Evolutionary conservation across 2,797 vertebrate genomes (phyloP), one percentile per base, ranked within the genome.

Genomic region (Lepus oiostolus): DNA sequence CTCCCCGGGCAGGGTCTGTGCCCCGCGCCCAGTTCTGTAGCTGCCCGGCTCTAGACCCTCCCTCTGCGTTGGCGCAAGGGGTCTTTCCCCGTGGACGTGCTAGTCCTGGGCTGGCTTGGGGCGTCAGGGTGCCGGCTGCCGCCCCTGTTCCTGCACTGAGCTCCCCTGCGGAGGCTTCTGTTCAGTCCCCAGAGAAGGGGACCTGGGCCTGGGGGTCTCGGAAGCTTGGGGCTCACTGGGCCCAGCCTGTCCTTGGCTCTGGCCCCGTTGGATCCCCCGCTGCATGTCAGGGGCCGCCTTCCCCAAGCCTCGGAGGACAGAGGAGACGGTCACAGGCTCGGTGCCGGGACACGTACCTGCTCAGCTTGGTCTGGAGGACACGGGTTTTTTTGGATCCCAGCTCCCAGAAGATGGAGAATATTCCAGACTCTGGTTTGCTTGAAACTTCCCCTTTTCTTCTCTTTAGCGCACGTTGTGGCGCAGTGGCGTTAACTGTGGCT

Each of bases 61-160:
- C 2, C 79, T 68, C 42, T 35, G 68, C 54, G 1, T 63, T 28
- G 13, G 24, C 32, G 52, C 16, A 76, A 35, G 63, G 63, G 42
- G 71, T 16, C 30, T 1, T 28, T 79, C 38, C n/a, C 71, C 0
- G 0, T n/a, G 0, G 54, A 4, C 0, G 22, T 10, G 24, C 26
- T 16, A 52, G 12, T 30, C 16, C 32, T 7, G 80, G 60, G 68
- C 71, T 21, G 0, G 14, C 28, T 30, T 38, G 38, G 72, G 88
- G 42, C 0, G 0, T 60, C n/a, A 38, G 58, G 83, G 24, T 52
- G 19, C n/a, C 13, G 60, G 75, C 6, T 3, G 75, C 11, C 72
- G 47, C 58, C 68, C 52, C 74, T 13, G 67, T 52, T 8, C 26
- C 35, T 42, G 60, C 22, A 6, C 28, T 26, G 35, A 60, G n/a